phyloP scores from a whole-genome alignment of 2,888 invertebrate genomes.

The Agriopis leucophaearia region DNA sequence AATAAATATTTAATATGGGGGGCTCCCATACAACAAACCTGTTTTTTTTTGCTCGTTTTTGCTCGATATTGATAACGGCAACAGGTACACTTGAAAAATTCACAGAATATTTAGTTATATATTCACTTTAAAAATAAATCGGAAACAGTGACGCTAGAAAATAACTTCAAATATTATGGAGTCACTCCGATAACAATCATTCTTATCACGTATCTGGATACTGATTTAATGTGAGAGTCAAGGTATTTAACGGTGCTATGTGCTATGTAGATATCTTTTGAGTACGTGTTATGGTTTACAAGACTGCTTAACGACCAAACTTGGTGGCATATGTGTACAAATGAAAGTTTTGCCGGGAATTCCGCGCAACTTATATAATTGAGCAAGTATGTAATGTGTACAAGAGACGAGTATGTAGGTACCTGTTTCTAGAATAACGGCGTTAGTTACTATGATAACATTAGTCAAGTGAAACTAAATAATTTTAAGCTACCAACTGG shows the following conservation, averaged over 20 bases:
- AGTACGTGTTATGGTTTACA: constrained; percentile 36
- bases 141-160: constrained; percentile 7
- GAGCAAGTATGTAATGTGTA: constrained; percentile 11
- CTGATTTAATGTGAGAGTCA: constrained; percentile 39
- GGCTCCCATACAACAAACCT: no score
- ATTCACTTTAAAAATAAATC: no score
- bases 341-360: constrained; percentile 24
- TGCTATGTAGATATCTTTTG: constrained; percentile 26
- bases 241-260: constrained; percentile 31
- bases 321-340: constrained; percentile 26
- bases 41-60: no score
- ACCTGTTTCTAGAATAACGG: not conserved
- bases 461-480: not conserved
- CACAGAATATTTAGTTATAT: no score
- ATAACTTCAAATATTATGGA: not conserved
- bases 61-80: no score
- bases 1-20: no score
- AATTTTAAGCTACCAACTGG: not conserved
- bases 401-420: no score
- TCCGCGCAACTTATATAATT: constrained; percentile 18
- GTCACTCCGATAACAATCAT: not conserved
- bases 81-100: no score
- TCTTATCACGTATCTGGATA: constrained; percentile 33
- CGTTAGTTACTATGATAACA: not conserved
- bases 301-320: constrained; percentile 28